Evolutionary conservation across 30 jellyfish, hydroid and myxozoan species (phyloP), one percentile per base, ranked within the genome.

Genomic region (Mastigias papua): DNA sequence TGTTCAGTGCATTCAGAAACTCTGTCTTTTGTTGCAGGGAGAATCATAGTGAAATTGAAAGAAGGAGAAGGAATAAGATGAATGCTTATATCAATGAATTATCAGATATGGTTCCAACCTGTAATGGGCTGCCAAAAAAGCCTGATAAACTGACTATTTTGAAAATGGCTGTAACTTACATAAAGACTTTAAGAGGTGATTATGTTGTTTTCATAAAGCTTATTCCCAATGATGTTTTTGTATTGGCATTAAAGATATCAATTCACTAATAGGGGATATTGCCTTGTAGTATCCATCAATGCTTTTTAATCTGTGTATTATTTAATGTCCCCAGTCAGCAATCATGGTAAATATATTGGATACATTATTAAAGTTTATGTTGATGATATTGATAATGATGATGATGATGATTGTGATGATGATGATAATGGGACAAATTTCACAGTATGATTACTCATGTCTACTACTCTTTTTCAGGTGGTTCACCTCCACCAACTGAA

Each of bases 61-160:
- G 99, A 30, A 84, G 99, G 50, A 33, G 99, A 67, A 76, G 99
- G 68, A 96, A 96, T 61, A 96, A 96, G 63, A 96, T 96, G 99
- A 96, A 96, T 72, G 99, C 99, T 1, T 96, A 96, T 78, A 96
- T 96, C 26, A 96, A 89, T 75, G 99, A 96, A 65, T 83, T 96
- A 30, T 96, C 99, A n/a, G 99, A 96, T 46, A 96, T 96, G 99
- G 99, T 96, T 27, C 99, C 99, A 26, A 84, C 99, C 27, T 96
- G 99, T 86, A 90, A 89, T 87, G 98, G 97, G 11, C 58, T 96
- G 60, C 94, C 97, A 78, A 97, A 98, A 84, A 96, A 96, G 82
- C 99, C 99, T 1, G 99, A 96, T 61, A 96, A 96, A 64, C 84
- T 96, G 37, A 96, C 99, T 17, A 87, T 96, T 0, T 79, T 96